Base-by-base conservation (phyloP, 2,888 invertebrate species). In the Drosophila sordidula region DNA sequence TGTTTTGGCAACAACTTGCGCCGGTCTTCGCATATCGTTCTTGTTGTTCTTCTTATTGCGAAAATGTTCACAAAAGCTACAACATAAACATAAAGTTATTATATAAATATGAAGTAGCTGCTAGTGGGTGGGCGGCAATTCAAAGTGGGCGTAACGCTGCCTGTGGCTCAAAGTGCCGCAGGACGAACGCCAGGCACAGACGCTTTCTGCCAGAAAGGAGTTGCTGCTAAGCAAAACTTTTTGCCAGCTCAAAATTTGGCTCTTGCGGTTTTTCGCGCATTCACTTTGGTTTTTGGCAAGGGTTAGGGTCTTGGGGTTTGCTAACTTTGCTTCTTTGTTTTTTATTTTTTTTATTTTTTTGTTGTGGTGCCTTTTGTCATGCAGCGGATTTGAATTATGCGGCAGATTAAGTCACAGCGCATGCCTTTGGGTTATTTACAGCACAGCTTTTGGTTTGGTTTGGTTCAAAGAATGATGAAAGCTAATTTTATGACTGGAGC, bases 61-160 rank as follows among this genome's bases (percentile, higher is more conserved):
- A 49, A 77, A 85, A 29, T 29, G 29, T 29, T 29, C 29, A 9
- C 29, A 29, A 29, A 81, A 81, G 75, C 83, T 82, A 75, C 86
- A 89, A 88, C 84, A 87, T 75, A 81, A 84, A 84, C 83, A 89
- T 88, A 75, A 84, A 84, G 88, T 84, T 84, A 89, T 84, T 88
- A 87, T 70, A 84, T 89, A 84, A 84, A 84, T 84, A 84, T 87
- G 88, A 87, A 89, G 88, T 70, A 47, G 59, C 56, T 47, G 38
- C 32, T 32, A 45, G 59, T 18, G 65, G 34, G 34, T 39, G 59
- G 22, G 22, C 70, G 54, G 14, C 46, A 49, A 39, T 52, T 25
- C 39, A 62, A 58, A 74, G 38, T 75, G 75, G 75, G 59, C 49
- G 80, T 63, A 38, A 22, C 51, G 42, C 32, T 49, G 58, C 42